Evolutionary conservation across 2,113 vertebrate species (phyloP), one percentile per base, ranked within the genome.

Genomic region (Climacteris rufus): DNA sequence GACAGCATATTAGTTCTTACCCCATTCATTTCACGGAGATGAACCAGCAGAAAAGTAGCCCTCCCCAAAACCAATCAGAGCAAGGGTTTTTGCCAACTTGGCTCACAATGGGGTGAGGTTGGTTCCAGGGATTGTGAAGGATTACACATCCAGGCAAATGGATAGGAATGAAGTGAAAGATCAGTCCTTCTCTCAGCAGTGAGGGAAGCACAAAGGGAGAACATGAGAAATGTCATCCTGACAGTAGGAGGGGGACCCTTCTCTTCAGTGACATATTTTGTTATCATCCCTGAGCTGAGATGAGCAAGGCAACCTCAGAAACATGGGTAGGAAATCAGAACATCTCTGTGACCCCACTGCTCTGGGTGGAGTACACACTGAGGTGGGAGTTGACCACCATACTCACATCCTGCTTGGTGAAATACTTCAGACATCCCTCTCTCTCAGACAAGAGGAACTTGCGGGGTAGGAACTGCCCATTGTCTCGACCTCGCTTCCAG

Each of bases 401-500:
- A 96, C 99, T 98, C 87, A 99, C 99, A 60, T 99, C 99, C 80
- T 96, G 97, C 97, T 99, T 99, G 83, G 97, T 98, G 90, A 98
- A 99, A 86, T 99, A 99, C 93, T 99, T 99, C 71, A 99, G 97
- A 44, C 97, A 98, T 20, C 99, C 98, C 53, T 99, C 99, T 87
- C 97, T 90, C 96, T 98, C 98, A 2, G 98, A 98, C 81, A 99
- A 98, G 72, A 99, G 96, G 69, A 99, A 99, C 90, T 98, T 98
- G 81, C 99, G 98, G 93, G 85, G 98, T 69, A 98, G 88, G 90
- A 99, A 99, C 97, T 99, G 99, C 25, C 98, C 98, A 0, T 98
- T 99, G 97, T 99, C 99, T 96, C 99, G 97, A 59, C 99, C 99
- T 84, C 98, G 97, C 93, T 99, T 99, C 98, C 99, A 98, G 69